These are phyloP conservation scores for Tenthredo scrophulariae DNA, from an alignment of 2,888 invertebrate genomes.

Conservation along the genomic window DNA sequence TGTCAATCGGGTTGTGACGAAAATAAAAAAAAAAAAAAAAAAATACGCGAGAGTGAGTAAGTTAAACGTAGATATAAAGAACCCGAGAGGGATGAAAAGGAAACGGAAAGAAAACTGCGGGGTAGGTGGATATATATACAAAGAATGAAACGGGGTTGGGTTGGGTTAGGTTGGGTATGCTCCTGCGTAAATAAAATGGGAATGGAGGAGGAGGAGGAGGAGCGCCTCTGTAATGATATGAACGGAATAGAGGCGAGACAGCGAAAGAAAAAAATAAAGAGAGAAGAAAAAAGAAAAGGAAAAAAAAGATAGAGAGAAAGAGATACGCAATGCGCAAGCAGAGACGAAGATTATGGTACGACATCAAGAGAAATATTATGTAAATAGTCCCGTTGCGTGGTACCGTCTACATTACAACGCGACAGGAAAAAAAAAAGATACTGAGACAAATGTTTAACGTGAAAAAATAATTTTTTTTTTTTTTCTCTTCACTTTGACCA, in stretches of 20 bases:
- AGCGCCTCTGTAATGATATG: slow-evolving; percentile 32
- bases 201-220: slow-evolving; percentile 33
- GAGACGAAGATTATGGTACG: slow-evolving; percentile 30
- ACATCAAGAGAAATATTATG: slow-evolving; percentile 41
- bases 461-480: neutral
- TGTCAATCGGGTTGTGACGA: neutral
- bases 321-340: slow-evolving; percentile 18
- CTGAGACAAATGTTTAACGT: neutral
- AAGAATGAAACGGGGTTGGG: slow-evolving; percentile 9
- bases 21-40: neutral
- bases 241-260: slow-evolving; percentile 35
- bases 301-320: neutral
- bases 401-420: neutral
- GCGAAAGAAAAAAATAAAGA: neutral
- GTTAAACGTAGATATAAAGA: slow-evolving; percentile 21
- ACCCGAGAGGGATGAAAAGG: slow-evolving; percentile 20
- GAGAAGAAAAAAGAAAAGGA: neutral
- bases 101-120: slow-evolving; percentile 11
- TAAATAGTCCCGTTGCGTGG: slow-evolving; percentile 29
- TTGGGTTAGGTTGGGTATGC: slow-evolving; percentile 13
- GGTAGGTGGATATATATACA: neutral
- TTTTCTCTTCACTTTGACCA: neutral
- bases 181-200: slow-evolving; percentile 39
- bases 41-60: slow-evolving; percentile 25
- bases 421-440: neutral